Base-by-base conservation (phyloP, 2,797 vertebrate genomes). In the Lagocephalus sceleratus region DNA sequence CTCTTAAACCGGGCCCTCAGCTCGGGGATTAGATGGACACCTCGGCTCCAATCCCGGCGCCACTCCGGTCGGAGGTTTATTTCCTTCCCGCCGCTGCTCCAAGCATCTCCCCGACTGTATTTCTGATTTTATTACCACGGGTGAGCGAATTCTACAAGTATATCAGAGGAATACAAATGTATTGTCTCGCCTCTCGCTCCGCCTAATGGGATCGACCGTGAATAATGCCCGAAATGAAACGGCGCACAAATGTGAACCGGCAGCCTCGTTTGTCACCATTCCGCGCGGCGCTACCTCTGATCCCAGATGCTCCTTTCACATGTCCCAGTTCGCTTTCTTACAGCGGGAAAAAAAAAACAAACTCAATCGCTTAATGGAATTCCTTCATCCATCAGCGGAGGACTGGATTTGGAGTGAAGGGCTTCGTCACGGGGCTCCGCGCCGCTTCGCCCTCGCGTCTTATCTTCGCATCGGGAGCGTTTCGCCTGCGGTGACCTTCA, bases 91-190 rank as follows among this genome's bases (percentile, higher is more conserved):
- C 67, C 49, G 57, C 11, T 6, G 50, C 47, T 53, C 49, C 52
- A 65, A 43, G 52, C 63, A 71, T 75, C 75, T 76, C 60, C 73
- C 68, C 68, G 63, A 81, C 68, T 66, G 63, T 47, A 65, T 74
- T 78, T 73, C 59, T 62, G 62, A 73, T 79, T 78, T 79, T 61
- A 50, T 68, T 64, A 50, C 74, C 67, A 68, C 38, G 65, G 67
- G 40, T 71, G 58, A 73, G 54, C 44, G 35, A 20, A 60, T 63
- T 68, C 68, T 63, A 73, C 65, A 68, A 73, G 62, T 47, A 38
- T 57, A 57, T 81, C 54, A 53, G 79, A 75, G 68, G 12, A 60
- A 63, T 55, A 57, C 51, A 71, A 71, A 76, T 62, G n/a, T 5
- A 25, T 51, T 57, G 41, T 68, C 39, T 67, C 55, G 66, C 62